Percentiles rank a stretch among this genome's conserved stretches.
Conservation (phyloP, 35 echinoderm and acorn worm species). For the Ophioderma brevispina region DNA sequence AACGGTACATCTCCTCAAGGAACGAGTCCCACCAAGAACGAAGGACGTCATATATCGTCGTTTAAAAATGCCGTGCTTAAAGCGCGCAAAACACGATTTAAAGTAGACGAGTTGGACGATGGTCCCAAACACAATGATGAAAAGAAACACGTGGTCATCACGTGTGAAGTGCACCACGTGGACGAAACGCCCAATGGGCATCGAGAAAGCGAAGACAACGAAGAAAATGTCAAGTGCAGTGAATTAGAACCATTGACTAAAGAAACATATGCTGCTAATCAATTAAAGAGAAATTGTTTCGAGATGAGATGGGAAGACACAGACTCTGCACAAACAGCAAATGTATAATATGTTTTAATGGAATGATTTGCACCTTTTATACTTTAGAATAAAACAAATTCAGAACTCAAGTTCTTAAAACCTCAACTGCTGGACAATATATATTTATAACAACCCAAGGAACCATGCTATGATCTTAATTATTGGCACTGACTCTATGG, state of each 20-base stretch:
- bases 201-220: conserved; percentile 39
- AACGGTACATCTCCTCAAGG: neutral
- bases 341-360: conserved; percentile 1
- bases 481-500: too few species aligned
- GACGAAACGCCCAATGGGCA: conserved; percentile 19
- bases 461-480: too few species aligned
- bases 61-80: conserved; percentile 12
- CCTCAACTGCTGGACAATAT: too few species aligned
- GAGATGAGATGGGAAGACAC: conserved; percentile 56
- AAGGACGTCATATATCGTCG: neutral
- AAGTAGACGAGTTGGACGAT: conserved; percentile 48
- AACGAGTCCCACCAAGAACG: neutral
- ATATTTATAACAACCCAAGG: too few species aligned
- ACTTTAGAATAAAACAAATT: too few species aligned
- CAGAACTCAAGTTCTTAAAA: too few species aligned
- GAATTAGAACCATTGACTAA: conserved; percentile 2
- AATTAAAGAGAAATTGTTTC: conserved; percentile 41
- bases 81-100: conserved; percentile 40
- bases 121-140: neutral
- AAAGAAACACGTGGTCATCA: conserved; percentile 45
- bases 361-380: too few species aligned
- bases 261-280: neutral
- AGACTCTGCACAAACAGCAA: conserved; percentile 8
- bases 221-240: neutral
- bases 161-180: conserved; percentile 53